These are phyloP conservation scores for Morelia viridis DNA, from an alignment of 2,797 vertebrate species.

Conservation along the genomic window DNA sequence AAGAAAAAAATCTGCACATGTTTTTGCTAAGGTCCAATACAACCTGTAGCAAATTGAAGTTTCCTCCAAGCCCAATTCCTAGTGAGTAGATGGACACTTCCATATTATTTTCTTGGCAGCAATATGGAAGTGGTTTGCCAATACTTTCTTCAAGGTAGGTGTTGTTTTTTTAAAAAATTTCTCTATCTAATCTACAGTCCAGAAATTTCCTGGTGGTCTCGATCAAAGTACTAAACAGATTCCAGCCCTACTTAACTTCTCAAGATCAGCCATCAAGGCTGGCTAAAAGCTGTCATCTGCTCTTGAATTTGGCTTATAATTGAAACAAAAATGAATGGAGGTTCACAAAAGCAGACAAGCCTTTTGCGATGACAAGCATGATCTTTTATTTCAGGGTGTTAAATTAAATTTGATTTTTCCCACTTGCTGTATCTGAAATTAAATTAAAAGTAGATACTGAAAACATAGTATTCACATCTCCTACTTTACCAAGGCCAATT, in stretches of 20 bases:
- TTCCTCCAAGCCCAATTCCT: background rate
- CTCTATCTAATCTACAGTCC: background rate
- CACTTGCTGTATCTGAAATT: background rate
- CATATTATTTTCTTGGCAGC: background rate
- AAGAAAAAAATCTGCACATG: background rate
- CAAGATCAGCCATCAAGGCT: background rate
- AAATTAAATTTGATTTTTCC: background rate
- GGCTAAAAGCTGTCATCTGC: background rate
- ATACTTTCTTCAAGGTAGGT: background rate
- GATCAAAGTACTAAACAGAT: background rate
- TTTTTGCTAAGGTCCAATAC: background rate
- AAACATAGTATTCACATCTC: background rate
- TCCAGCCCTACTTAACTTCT: background rate
- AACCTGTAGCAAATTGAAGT: background rate
- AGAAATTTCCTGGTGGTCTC: background rate
- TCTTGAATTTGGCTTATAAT: background rate
- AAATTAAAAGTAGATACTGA: background rate
- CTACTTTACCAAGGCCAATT: background rate
- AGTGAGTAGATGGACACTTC: background rate
- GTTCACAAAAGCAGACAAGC: background rate
- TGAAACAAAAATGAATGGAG: background rate
- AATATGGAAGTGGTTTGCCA: background rate
- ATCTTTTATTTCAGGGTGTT: background rate
- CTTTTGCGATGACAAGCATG: background rate
- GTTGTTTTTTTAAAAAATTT: background rate